Conservation (phyloP, 1,140 invertebrate genomes). For the Drosophila takahashii region DNA sequence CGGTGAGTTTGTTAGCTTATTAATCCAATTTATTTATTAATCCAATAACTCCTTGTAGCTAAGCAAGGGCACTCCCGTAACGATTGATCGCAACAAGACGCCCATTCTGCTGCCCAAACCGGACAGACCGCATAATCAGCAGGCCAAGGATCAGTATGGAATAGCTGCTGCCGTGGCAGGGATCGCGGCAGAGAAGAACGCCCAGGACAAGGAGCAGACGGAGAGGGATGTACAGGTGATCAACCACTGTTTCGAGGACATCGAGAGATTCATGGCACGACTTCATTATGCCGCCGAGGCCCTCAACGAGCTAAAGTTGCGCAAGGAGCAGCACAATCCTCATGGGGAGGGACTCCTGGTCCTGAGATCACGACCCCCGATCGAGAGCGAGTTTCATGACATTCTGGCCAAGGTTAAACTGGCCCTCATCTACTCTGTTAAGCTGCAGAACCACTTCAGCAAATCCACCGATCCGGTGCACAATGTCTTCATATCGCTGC, state of each 20-base stretch:
- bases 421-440: conserved; percentile 66
- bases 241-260: conserved; percentile 81
- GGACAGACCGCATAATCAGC: conserved; percentile 54
- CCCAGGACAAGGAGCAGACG: conserved; percentile 68
- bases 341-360: conserved; percentile 76
- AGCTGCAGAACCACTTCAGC: conserved; percentile 71
- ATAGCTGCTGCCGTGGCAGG: conserved; percentile 72
- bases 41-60: conserved; percentile 55
- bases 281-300: conserved; percentile 79
- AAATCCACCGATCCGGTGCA: conserved; percentile 64
- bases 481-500: conserved; percentile 73
- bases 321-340: conserved; percentile 73
- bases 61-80: conserved; percentile 71
- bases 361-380: conserved; percentile 72
- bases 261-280: conserved; percentile 76
- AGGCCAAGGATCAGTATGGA: conserved; percentile 76
- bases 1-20: no score
- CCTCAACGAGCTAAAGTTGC: conserved; percentile 64
- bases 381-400: conserved; percentile 75
- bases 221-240: conserved; percentile 74
- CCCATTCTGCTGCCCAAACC: conserved; percentile 71
- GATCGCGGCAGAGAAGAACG: conserved; percentile 74
- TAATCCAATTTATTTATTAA: no score
- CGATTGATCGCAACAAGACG: conserved; percentile 73
- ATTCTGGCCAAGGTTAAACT: conserved; percentile 76